Evolutionary conservation across 1,140 invertebrate species (phyloP), one percentile per base, ranked within the genome.

Genomic region (Hyles vespertilio): DNA sequence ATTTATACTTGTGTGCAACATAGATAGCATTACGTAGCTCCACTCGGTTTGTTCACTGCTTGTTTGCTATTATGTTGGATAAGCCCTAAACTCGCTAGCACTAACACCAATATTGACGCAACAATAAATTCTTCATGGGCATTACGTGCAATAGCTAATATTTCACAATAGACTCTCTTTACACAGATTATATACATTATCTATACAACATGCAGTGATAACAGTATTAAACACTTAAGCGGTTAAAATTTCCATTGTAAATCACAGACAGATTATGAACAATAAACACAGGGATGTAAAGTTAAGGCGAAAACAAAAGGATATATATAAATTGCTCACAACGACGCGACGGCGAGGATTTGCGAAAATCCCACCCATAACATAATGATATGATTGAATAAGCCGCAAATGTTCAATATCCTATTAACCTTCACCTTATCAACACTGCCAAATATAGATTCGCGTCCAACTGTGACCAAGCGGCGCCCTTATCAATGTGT

Each of bases 381-480:
- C 50, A 32, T 10, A 45, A 54, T 54, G 22, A 54, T 43, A 54
- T 44, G 6, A 54, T 44, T 44, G 52, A 44, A 10, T 54, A 44
- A 55, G 33, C 3, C 10, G 8, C 40, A 51, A 63, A 58, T 36
- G 11, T 22, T 68, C 32, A 59, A 57, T 65, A 61, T 56, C 59
- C 49, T 33, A 76, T 73, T 80, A 72, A 80, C 81, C 79, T 81
- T 84, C 72, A 77, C 64, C 74, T 79, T 81, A 80, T 80, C 79
- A 58, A 43, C 45, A 67, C 63, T 56, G 65, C 63, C 58, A 65
- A 69, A 74, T 69, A 69, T 68, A 71, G 66, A 73, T 55, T 65
- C 62, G 76, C 67, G 58, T 77, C 64, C 51, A 61, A 62, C 50
- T 48, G 60, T 53, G 33, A 49, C 62, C 45, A 53, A 59, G 47